Percentiles rank a stretch among this genome's conserved stretches.
These are phyloP conservation scores for Charadrius vociferus DNA, from an alignment of 2,113 vertebrate genomes.

Conservation along the genomic window DNA sequence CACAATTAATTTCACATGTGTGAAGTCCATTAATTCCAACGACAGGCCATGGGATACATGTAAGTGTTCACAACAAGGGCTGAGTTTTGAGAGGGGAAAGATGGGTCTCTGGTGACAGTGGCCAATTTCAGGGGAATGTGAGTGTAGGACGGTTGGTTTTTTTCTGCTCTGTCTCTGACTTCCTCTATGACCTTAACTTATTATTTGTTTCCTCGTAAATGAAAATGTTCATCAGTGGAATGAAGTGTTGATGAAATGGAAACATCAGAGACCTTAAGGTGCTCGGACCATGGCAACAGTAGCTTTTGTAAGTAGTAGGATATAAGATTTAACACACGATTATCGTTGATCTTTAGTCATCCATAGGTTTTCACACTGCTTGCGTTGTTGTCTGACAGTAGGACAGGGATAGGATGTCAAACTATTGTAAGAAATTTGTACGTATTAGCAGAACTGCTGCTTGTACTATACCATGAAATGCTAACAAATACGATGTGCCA, in stretches of 20 bases:
- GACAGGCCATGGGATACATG: background rate
- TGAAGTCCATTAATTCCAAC: background rate
- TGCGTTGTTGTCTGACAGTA: background rate
- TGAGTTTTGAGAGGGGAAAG: background rate
- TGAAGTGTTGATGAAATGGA: background rate
- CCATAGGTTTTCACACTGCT: background rate
- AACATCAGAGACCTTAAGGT: background rate
- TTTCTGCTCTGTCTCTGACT: background rate
- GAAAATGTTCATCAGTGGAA: background rate
- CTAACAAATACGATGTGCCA: background rate
- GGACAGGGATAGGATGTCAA: background rate
- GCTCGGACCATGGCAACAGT: fast-evolving
- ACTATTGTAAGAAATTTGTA: background rate
- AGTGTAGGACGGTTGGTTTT: fast-evolving
- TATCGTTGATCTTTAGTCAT: background rate
- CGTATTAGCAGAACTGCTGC: background rate
- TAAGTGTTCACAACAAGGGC: background rate
- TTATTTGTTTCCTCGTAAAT: background rate
- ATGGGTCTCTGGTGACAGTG: fast-evolving
- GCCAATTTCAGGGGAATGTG: background rate
- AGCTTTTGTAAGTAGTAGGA: background rate
- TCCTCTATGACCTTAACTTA: background rate
- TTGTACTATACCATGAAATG: background rate
- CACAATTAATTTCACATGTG: slow-evolving; percentile 43
- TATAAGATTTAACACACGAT: background rate